A percentile compares a stretch with the other conserved stretches of the same genome.
phyloP scores from a whole-genome alignment of 1,140 invertebrate genomes.

The Nylanderia fulva region DNA sequence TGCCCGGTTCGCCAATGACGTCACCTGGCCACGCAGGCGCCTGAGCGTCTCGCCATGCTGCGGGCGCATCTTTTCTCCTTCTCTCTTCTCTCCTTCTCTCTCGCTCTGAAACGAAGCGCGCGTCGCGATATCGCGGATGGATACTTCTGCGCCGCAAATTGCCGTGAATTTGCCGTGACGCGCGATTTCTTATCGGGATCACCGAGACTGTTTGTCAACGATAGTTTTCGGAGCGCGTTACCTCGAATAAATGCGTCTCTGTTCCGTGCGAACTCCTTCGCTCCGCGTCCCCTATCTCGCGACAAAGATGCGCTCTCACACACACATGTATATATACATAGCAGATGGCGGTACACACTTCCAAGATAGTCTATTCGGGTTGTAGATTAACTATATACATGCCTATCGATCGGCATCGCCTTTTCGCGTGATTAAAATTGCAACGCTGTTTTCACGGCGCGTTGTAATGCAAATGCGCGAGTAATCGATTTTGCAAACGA shows the following conservation, averaged over 20 bases:
- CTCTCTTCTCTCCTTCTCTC: background rate
- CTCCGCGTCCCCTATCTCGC: background rate
- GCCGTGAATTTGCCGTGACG: constrained; percentile 1
- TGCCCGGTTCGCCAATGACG: constrained; percentile 84
- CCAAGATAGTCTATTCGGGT: background rate
- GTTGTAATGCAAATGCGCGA: background rate
- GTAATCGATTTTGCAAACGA: constrained; percentile 22
- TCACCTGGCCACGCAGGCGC: constrained; percentile 83
- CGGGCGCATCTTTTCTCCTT: constrained; percentile 59
- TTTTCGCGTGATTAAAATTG: constrained; percentile 28
- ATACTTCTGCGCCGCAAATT: constrained; percentile 49
- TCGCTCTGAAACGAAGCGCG: background rate
- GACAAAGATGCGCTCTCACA: background rate
- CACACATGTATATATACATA: too few species aligned
- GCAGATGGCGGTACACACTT: constrained; percentile 16
- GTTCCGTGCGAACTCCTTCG: background rate
- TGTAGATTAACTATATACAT: background rate
- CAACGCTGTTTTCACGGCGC: constrained; percentile 28
- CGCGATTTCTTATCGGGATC: background rate
- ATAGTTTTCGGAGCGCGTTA: constrained; percentile 19
- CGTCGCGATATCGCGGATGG: constrained; percentile 50
- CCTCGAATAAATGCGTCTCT: background rate
- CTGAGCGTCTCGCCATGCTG: constrained; percentile 75
- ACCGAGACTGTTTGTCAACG: constrained; percentile 40
- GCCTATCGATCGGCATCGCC: constrained; percentile 19